Evolutionary conservation across 2,888 invertebrate species (phyloP), one percentile per base, ranked within the genome.

Genomic region (Agrotis segetum): DNA sequence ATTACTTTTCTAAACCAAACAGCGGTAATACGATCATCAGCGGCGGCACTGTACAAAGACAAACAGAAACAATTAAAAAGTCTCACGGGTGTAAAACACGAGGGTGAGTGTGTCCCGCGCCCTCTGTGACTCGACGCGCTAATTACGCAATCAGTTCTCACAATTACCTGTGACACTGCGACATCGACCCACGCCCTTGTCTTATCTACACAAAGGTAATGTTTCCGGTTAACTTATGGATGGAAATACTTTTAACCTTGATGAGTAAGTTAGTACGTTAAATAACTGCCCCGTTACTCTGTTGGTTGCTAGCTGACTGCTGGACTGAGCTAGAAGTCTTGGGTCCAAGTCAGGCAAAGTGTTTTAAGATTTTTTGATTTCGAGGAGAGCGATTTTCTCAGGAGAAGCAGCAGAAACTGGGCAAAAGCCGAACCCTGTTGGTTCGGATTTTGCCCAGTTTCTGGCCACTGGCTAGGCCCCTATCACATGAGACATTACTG

Each of bases 91-190:
- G 88, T 89, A 90, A 90, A 92, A 93, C 92, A 91, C 49, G 40
- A 19, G 79, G 93, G 80, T 94, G 93, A 88, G 91, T 74, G 83
- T 84, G 91, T 95, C 95, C 93, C 95, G 94, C 95, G 95, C 95
- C 95, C 96, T 91, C 90, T 84, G 90, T 88, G 93, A 90, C 92
- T 92, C 88, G 92, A 90, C 93, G 92, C 91, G 92, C 95, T 96
- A 96, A 96, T 96, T 95, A 95, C 89, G 84, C 92, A 92, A 93
- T 94, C 93, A 95, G 95, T 96, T 96, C 96, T 94, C 96, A 96
- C 96, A 95, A 95, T 95, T 95, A 95, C 86, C 87, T 87, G 85
- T 87, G 89, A 89, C 91, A 89, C 82, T 83, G 40, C 72, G 82
- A 77, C 72, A 62, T 64, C 66, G 55, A 79, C 81, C 82, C 81